Evolutionary conservation across 2,888 invertebrate species (phyloP), one percentile per base, ranked within the genome.

Genomic region (Choreutis nemorana): DNA sequence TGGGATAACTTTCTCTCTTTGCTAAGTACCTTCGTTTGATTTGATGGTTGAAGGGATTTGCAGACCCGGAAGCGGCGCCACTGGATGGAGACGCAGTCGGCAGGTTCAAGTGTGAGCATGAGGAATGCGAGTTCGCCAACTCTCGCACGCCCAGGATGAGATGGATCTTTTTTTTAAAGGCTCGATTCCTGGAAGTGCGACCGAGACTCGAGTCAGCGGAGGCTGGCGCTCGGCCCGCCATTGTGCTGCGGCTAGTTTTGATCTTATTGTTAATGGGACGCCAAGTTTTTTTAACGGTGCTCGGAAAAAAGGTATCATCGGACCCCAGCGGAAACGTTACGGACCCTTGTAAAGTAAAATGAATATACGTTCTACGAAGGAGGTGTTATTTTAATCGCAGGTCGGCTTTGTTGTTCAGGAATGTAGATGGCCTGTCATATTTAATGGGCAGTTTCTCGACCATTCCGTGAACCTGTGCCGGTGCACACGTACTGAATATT

Each of bases 191-290:
- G 72, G 78, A 77, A 78, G 58, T 61, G 44, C 56, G 57, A 54
- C n/a, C n/a, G n/a, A n/a, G n/a, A 14, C 57, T 49, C 53, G 55
- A 61, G 54, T 65, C 68, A 61, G 53, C 62, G 66, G 62, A 66
- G 71, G 65, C 71, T 68, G 72, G 75, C 75, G 73, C 73, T 72
- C 70, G 56, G n/a, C 50, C 59, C 66, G 48, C 62, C 68, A 70
- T 73, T 73, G 73, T 73, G 63, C 57, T 55, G 77, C 71, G 75
- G 77, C 73, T 71, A 73, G 72, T 77, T 78, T 78, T 78, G 77
- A 77, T 77, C 71, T 75, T 73, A 77, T 78, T 77, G 67, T 78
- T 77, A 77, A 73, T 75, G 72, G 75, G 75, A 75, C 73, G 73
- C 73, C 67, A 73, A 62, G 68, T 73, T 78, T 78, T 78, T 78